Evolutionary conservation across 2,797 vertebrate species (phyloP), one percentile per base, ranked within the genome.

Genomic region (Anguilla obscura): DNA sequence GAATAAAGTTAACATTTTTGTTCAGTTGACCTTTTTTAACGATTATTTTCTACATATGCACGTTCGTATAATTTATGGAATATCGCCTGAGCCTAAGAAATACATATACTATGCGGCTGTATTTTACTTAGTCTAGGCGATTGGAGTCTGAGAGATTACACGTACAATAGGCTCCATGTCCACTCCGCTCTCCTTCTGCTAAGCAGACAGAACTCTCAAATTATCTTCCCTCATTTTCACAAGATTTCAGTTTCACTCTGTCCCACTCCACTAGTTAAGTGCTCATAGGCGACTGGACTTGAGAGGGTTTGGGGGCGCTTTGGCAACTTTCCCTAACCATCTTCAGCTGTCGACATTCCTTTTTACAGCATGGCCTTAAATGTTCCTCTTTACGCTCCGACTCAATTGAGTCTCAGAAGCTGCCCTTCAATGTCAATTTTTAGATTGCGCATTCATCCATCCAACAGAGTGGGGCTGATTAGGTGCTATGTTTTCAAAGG

Each of bases 271-370:
- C 79, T 74, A 63, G 82, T 89, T 66, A 85, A 90, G 90, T 87
- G 87, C 84, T 84, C 86, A 86, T 71, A 86, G 86, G 87, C 36
- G 84, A 88, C 60, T 18, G 84, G 89, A 71, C 86, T 85, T 66
- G 79, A 90, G 89, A 86, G 90, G 90, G 74, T 83, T 79, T 71
- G 45, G 48, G 58, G 84, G 90, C 56, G 52, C 50, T 85, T 90
- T 92, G 90, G 89, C 88, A 89, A 54, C 56, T 50, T 1, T n/a
- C 91, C 88, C 82, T 85, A 27, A n/a, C 45, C 71, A 50, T 52
- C 80, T 84, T 87, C 90, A 91, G 88, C 91, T 90, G 89, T 90
- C 89, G 80, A 84, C 89, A 89, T 93, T 93, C 88, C 88, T 63
- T 86, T 87, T 91, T 88, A 90, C 89, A 90, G 87, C 86, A 86